Conservation (phyloP, 2,113 vertebrate species). For the Aleadryas rufinucha region DNA sequence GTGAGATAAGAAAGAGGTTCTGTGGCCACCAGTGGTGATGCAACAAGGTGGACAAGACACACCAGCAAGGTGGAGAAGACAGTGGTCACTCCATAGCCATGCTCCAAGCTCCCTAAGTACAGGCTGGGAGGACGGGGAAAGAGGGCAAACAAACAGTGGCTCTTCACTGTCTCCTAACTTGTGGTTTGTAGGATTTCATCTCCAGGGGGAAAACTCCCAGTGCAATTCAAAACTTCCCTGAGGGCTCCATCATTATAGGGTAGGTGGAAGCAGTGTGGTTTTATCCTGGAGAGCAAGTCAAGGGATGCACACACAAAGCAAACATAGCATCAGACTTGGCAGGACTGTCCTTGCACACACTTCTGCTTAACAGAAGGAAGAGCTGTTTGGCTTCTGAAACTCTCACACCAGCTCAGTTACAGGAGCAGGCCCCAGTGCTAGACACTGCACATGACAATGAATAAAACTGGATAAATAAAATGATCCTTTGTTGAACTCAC, state of each 20-base stretch:
- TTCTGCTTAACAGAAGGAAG: not conserved
- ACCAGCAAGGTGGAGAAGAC: not conserved
- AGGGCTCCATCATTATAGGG: not conserved
- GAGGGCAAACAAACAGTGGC: not conserved
- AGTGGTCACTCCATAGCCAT: accelerated
- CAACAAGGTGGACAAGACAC: not conserved
- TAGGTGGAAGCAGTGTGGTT: not conserved
- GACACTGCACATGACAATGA: not conserved
- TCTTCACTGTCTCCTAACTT: not conserved
- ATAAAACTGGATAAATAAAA: not conserved
- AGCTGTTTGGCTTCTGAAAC: not conserved
- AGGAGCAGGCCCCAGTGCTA: not conserved
- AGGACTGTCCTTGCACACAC: not conserved
- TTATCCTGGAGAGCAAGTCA: not conserved
- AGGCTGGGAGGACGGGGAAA: not conserved
- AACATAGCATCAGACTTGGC: not conserved
- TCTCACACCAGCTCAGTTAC: not conserved
- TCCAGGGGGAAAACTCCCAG: not conserved
- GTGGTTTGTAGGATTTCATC: not conserved
- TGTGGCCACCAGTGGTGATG: not conserved
- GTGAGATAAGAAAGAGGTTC: not conserved
- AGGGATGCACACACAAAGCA: not conserved
- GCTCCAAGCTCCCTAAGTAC: not conserved
- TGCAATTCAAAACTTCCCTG: not conserved
- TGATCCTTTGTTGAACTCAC: not conserved